Evolutionary conservation across 2,888 invertebrate species (phyloP).

Genomic region (Pristionchus entomophagus): DNA sequence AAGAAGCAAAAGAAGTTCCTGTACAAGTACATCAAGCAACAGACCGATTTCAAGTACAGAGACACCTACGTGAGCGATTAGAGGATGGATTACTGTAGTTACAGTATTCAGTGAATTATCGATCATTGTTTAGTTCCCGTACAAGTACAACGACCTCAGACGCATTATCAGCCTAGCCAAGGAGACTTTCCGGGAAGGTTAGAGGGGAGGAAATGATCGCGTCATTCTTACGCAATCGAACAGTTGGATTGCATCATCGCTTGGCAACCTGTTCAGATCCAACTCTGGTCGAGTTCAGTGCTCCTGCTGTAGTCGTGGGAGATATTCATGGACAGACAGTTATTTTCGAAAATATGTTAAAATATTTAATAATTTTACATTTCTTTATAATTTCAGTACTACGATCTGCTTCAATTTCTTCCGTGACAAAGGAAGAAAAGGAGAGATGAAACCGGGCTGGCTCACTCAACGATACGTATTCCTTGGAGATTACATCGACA

Average conservation of each 20-base stretch:
- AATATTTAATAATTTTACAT: not conserved
- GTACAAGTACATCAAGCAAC: conserved; percentile 40
- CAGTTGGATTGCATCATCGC: too few relatives aligned
- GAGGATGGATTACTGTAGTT: not conserved
- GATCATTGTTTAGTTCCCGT: not conserved
- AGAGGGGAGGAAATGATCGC: not conserved
- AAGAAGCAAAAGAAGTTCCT: not conserved
- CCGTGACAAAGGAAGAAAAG: too few relatives aligned
- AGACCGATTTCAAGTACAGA: conserved; percentile 23
- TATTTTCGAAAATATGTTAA: too few relatives aligned
- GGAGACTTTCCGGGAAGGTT: conserved; percentile 6
- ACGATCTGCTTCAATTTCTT: conserved; percentile 37
- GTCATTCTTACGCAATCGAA: not conserved
- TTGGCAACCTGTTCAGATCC: too few relatives aligned
- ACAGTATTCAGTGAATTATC: not conserved
- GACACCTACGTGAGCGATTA: conserved; percentile 13
- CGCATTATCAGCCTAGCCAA: conserved; percentile 15
- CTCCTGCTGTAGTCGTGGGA: conserved; percentile 13
- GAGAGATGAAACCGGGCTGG: too few relatives aligned
- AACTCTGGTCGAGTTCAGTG: not conserved
- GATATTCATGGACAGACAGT: conserved; percentile 39
- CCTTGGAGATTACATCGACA: not conserved
- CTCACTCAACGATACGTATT: too few relatives aligned
- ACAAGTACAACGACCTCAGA: conserved; percentile 29
- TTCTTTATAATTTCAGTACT: conserved; percentile 24